Base-by-base conservation (phyloP, 2,113 vertebrate species). In the Perca fluviatilis region DNA sequence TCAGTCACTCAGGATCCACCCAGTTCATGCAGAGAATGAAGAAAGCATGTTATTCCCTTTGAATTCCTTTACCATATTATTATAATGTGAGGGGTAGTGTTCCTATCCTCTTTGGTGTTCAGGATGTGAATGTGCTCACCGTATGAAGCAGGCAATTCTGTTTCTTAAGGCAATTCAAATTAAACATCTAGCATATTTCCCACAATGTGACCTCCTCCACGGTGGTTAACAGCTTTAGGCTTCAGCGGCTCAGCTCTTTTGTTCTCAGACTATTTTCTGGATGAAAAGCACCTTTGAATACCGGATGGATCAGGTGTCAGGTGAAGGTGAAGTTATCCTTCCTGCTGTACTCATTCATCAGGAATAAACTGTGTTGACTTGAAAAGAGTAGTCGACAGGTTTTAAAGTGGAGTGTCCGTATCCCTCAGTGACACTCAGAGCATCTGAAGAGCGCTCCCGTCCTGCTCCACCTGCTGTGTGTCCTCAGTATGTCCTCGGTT, bases 281-380 rank as follows among this genome's bases (percentile, higher is more conserved):
- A 65, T 79, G 15, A 78, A 77, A 73, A 79, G 18, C 57, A 46
- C 18, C 13, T 57, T 36, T 51, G 50, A 5, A 1, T 64, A 78
- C 51, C 54, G 64, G 49, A 63, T 60, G 60, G 82, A 86, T 66
- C 11, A 40, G 53, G 16, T 69, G 78, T 66, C 11, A 40, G 57
- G 19, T 69, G 78, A 90, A 91, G 83, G 86, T 89, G 84, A 89
- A 79, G 50, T 62, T 61, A 33, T 56, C 83, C 75, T 79, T 86
- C 47, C 68, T 43, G 58, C 67, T 69, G 50, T 21, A 77, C 70
- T 58, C 60, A 46, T 76, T 84, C 61, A 77, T 83, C 78, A 86
- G 30, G 73, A 76, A 74, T 56, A 46, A 71, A 3, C 74, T 23
- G 53, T 43, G 77, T 70, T 67, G 61, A 78, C 51, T 62, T 74